Conservation (phyloP, 2,888 invertebrate species). For the Tubulanus polymorphus region DNA sequence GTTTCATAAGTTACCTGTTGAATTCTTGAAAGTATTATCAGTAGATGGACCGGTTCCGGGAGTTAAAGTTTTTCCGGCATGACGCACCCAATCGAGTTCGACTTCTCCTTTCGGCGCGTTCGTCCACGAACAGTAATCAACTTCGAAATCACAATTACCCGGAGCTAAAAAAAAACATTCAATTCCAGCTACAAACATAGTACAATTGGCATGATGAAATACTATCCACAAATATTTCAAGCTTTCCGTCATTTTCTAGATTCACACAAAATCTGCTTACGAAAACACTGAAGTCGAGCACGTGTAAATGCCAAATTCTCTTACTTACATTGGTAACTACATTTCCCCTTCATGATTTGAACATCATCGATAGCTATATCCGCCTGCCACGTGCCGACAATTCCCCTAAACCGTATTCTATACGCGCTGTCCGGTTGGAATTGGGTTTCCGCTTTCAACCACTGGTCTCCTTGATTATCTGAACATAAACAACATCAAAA, state of each 20-base stretch:
- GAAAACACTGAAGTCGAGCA: too few species aligned
- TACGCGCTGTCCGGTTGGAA: background rate
- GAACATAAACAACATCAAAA: too few species aligned
- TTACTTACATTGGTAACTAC: too few species aligned
- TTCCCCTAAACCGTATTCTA: too few species aligned
- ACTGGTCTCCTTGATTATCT: too few species aligned
- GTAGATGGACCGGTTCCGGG: constrained; percentile 5
- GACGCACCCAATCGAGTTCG: constrained; percentile 1
- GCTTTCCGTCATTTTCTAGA: background rate
- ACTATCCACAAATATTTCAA: background rate
- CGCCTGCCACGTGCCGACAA: constrained; percentile 12
- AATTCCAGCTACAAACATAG: background rate
- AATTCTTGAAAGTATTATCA: constrained; percentile 14
- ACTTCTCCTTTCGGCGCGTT: constrained; percentile 21
- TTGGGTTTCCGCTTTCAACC: background rate
- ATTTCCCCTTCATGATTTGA: too few species aligned
- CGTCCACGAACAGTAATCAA: constrained; percentile 34
- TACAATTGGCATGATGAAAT: too few species aligned
- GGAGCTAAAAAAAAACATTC: too few species aligned
- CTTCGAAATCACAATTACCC: constrained; percentile 39
- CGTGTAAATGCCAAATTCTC: too few species aligned
- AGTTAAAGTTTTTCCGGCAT: background rate
- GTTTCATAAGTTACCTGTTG: too few species aligned
- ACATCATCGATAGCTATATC: constrained; percentile 40
- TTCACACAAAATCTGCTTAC: too few species aligned